Percentiles rank a stretch among this genome's conserved stretches.
These are phyloP conservation scores for Cetonia aurata DNA, from an alignment of 2,888 invertebrate species.

Conservation along the genomic window DNA sequence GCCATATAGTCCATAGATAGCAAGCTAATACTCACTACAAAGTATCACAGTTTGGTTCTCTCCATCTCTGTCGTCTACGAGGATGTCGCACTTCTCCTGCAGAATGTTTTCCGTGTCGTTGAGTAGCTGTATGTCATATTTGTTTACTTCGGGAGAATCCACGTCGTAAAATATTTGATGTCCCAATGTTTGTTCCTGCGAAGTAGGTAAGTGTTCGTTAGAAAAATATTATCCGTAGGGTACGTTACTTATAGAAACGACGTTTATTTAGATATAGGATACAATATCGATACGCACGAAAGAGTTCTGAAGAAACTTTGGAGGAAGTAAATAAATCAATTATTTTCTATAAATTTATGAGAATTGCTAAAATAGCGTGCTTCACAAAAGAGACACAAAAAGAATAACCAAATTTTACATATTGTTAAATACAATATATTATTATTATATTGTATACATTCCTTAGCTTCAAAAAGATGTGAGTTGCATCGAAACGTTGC, in stretches of 20 bases:
- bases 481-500: too few species aligned
- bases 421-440: too few species aligned
- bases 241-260: neutral
- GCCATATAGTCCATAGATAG: too few species aligned
- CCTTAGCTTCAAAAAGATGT: too few species aligned
- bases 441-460: too few species aligned
- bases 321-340: too few species aligned
- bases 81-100: slow-evolving; percentile 61
- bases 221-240: slow-evolving; percentile 1
- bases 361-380: too few species aligned
- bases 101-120: slow-evolving; percentile 63
- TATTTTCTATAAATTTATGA: too few species aligned
- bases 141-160: slow-evolving; percentile 65
- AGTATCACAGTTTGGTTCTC: slow-evolving; percentile 58
- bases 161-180: slow-evolving; percentile 63
- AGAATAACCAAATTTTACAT: too few species aligned
- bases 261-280: neutral
- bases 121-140: slow-evolving; percentile 63
- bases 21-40: slow-evolving; percentile 59
- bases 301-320: too few species aligned
- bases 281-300: too few species aligned
- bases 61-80: slow-evolving; percentile 57
- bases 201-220: slow-evolving; percentile 16
- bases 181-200: slow-evolving; percentile 14
- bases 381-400: too few species aligned